These are phyloP conservation scores for Drosophila triauraria DNA, from an alignment of 1,140 invertebrate species.

Conservation along the genomic window DNA sequence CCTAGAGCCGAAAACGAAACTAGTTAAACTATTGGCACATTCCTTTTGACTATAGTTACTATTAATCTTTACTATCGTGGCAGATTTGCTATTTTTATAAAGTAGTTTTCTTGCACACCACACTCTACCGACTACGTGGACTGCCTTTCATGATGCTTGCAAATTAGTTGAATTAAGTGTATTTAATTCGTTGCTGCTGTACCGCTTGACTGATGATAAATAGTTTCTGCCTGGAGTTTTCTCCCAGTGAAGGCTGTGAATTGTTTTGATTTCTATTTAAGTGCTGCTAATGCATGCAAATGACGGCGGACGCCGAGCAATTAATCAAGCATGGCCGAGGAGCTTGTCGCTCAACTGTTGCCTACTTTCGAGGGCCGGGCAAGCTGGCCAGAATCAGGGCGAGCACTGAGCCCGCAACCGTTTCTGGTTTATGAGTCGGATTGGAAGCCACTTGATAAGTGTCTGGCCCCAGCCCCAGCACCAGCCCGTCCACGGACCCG, in stretches of 20 bases:
- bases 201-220: background rate
- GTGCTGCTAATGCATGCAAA: slow-evolving; percentile 54
- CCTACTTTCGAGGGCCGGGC: slow-evolving; percentile 41
- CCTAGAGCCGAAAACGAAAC: too few species aligned
- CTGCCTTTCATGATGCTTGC: background rate
- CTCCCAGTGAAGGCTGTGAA: slow-evolving; percentile 7
- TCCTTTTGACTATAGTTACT: too few species aligned
- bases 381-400: slow-evolving; percentile 32
- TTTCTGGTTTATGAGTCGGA: slow-evolving; percentile 46
- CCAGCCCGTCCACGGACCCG: background rate
- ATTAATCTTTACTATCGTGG: too few species aligned
- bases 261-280: slow-evolving; percentile 62
- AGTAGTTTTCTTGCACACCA: too few species aligned
- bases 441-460: slow-evolving; percentile 64
- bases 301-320: slow-evolving; percentile 48
- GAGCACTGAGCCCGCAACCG: slow-evolving; percentile 25
- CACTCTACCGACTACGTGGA: too few species aligned
- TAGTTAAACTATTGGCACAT: too few species aligned
- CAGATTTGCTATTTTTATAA: too few species aligned
- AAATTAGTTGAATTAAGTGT: background rate
- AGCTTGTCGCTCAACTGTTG: slow-evolving; percentile 31
- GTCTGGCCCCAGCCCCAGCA: slow-evolving; percentile 23
- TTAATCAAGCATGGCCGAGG: slow-evolving; percentile 41
- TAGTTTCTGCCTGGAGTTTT: background rate
- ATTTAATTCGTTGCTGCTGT: background rate